Evolutionary conservation across 2,113 vertebrate species (phyloP), one percentile per base, ranked within the genome.

Genomic region (Hassar affinis): DNA sequence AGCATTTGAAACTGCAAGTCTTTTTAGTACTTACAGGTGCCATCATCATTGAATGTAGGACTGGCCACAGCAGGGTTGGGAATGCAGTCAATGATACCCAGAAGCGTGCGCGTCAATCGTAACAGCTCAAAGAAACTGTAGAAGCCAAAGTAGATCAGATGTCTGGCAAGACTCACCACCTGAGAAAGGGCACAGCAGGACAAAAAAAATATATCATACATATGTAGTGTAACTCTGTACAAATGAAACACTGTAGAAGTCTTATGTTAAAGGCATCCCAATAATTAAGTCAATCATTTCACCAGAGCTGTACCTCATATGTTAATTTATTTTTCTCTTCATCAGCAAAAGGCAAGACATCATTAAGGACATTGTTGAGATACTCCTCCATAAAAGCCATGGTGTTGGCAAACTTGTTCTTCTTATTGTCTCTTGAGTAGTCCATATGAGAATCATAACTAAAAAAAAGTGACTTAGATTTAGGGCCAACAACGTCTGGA

Each of bases 351-450:
- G 98, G 98, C 85, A 97, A 92, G 0, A 97, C 95, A 52, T 99
- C 97, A 30, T 95, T 94, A 86, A 98, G 96, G 75, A 99, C 97
- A 0, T 96, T 96, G 93, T 97, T 99, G 30, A 99, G 96, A 82
- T 99, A 99, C 62, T 99, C 98, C 89, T 99, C 98, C 93, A 99
- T 98, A 0, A 99, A 99, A 25, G 91, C 97, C 96, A 99, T 99
- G 27, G 97, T 97, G 92, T 94, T 96, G 78, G 96, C 95, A 80
- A 99, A 99, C 71, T 96, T 97, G 93, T 99, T 98, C 92, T 99
- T 99, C 92, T 98, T 99, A 91, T 99, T 97, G 0, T 98, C 97
- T 0, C 97, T 93, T 0, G 96, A 96, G 81, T 94, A 95, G 0
- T 98, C 97, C 93, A 99, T 94, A 90, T 98, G 97, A 88, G 97